These are phyloP conservation scores for Drosophila mimica DNA, from an alignment of 2,888 invertebrate species.

Conservation along the genomic window DNA sequence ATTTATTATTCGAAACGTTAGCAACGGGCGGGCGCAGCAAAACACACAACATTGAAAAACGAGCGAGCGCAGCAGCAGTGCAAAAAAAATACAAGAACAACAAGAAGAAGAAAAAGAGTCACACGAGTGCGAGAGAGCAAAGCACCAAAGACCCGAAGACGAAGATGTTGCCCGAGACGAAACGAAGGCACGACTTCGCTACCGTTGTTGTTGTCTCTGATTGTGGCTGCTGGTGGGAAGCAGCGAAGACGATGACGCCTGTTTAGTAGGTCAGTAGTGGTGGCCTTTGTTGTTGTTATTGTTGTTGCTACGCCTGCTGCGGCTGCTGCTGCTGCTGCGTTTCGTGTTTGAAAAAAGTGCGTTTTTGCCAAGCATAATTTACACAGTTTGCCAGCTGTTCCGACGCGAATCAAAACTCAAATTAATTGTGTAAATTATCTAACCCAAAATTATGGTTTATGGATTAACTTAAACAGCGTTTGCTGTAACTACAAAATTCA, in stretches of 20 bases:
- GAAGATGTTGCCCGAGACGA: slow-evolving; percentile 51
- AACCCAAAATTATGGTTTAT: neutral
- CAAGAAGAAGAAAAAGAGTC: slow-evolving; percentile 51
- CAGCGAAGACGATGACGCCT: slow-evolving; percentile 47
- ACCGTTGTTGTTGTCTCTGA: slow-evolving; percentile 11
- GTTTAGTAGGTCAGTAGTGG: slow-evolving; percentile 85
- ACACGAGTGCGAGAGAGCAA: slow-evolving; percentile 54
- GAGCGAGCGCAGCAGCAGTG: slow-evolving; percentile 46
- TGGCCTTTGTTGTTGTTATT: slow-evolving; percentile 49
- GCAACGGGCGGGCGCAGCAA: slow-evolving; percentile 51
- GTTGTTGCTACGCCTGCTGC: slow-evolving; percentile 12
- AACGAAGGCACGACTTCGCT: slow-evolving; percentile 58
- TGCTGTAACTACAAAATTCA: neutral
- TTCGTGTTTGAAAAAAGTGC: slow-evolving; percentile 41
- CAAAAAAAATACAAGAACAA: slow-evolving; percentile 38
- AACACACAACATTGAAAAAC: slow-evolving; percentile 73
- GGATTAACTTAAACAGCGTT: neutral
- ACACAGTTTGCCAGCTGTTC: slow-evolving; percentile 23
- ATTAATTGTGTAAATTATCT: neutral
- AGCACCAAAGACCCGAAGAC: slow-evolving; percentile 49
- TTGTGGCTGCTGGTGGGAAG: slow-evolving; percentile 46
- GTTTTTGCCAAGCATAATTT: slow-evolving; percentile 12
- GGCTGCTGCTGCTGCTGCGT: slow-evolving; percentile 15
- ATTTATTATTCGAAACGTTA: slow-evolving; percentile 81
- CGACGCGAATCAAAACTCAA: slow-evolving; percentile 2